Evolutionary conservation across 1,140 invertebrate genomes (phyloP).

Genomic region (Sminthurinus signatus): DNA sequence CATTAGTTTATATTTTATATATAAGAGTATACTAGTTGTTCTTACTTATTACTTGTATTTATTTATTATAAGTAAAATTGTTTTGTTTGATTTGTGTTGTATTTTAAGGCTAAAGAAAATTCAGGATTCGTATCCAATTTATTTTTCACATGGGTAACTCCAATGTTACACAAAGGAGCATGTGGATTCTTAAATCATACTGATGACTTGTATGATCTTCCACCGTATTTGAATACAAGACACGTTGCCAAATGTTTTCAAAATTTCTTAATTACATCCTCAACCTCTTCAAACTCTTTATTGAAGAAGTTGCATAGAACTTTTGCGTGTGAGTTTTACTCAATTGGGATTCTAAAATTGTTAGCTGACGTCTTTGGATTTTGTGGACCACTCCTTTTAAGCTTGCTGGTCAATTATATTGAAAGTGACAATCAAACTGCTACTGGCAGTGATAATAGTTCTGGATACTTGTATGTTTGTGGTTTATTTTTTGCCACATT

Average conservation of each 20-base stretch:
- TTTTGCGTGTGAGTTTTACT: conserved; percentile 83
- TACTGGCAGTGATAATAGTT: background rate
- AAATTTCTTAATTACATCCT: no score
- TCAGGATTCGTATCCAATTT: conserved; percentile 63
- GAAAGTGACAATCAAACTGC: conserved; percentile 58
- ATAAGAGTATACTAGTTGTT: no score
- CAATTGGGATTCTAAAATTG: conserved; percentile 79
- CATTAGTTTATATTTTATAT: no score
- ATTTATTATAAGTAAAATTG: no score
- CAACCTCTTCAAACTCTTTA: conserved; percentile 56
- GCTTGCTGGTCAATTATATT: conserved; percentile 71
- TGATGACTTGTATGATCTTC: conserved; percentile 82
- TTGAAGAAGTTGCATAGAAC: conserved; percentile 67
- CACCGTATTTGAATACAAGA: conserved; percentile 58
- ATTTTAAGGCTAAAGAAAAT: conserved; percentile 62
- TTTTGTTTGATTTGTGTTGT: no score
- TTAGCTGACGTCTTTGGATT: conserved; percentile 75
- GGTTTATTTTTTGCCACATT: conserved; percentile 61
- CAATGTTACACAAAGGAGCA: conserved; percentile 74
- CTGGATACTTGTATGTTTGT: conserved; percentile 68
- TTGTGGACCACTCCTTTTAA: conserved; percentile 80
- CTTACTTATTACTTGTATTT: no score
- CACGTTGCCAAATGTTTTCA: conserved; percentile 51
- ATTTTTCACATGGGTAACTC: conserved; percentile 80
- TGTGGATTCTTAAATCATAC: conserved; percentile 61